Conservation (phyloP, 2,888 invertebrate species). For the Papilio elwesi region DNA sequence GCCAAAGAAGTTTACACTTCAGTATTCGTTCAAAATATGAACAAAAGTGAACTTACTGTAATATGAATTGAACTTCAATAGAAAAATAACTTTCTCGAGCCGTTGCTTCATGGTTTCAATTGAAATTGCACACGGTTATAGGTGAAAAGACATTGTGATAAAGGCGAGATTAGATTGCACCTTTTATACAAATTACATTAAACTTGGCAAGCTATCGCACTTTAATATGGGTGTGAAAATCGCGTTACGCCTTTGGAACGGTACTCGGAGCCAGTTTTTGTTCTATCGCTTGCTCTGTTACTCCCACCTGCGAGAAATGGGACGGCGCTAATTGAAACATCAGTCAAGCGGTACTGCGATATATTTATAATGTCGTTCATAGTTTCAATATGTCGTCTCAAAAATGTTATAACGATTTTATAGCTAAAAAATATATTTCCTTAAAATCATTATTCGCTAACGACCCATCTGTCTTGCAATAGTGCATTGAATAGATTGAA, state of each 20-base stretch:
- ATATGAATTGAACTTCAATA: constrained; percentile 19
- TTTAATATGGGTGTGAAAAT: constrained; percentile 49
- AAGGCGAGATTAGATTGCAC: constrained; percentile 29
- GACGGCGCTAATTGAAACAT: constrained; percentile 47
- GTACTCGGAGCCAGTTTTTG: constrained; percentile 42
- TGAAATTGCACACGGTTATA: not conserved
- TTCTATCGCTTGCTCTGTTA: constrained; percentile 43
- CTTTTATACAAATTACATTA: constrained; percentile 35
- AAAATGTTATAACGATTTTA: too few relatives aligned
- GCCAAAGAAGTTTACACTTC: too few relatives aligned
- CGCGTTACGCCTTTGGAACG: constrained; percentile 48
- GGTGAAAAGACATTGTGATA: constrained; percentile 13
- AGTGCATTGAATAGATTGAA: constrained; percentile 34
- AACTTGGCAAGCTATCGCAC: constrained; percentile 42
- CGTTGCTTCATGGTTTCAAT: constrained; percentile 19
- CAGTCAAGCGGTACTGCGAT: constrained; percentile 47
- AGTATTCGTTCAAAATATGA: not conserved
- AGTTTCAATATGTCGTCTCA: constrained; percentile 47
- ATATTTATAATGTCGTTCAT: constrained; percentile 51
- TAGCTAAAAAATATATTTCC: not conserved
- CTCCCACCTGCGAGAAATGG: constrained; percentile 39
- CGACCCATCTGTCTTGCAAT: not conserved
- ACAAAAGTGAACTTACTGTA: not conserved
- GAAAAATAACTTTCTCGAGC: constrained; percentile 25
- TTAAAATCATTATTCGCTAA: not conserved